phyloP scores from a whole-genome alignment of 1,140 invertebrate species.

The Bombus pyrosoma region DNA sequence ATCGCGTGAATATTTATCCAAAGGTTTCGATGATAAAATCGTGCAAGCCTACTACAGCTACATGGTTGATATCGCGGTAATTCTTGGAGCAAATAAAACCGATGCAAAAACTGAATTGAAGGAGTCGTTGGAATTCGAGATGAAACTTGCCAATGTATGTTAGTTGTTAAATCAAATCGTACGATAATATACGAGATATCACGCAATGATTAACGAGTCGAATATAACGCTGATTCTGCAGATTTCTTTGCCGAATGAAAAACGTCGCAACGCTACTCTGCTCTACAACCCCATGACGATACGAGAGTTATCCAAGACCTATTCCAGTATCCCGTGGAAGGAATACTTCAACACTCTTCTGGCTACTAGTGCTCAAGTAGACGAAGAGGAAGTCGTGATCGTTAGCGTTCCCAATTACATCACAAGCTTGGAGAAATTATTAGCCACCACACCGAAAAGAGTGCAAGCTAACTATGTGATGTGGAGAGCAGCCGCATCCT shows the following conservation, averaged over 20 bases:
- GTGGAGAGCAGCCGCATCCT: conserved; percentile 88
- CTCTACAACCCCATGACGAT: conserved; percentile 96
- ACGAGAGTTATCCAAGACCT: conserved; percentile 87
- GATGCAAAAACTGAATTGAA: conserved; percentile 89
- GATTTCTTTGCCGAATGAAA: conserved; percentile 95
- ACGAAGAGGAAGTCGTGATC: conserved; percentile 89
- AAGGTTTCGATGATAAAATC: conserved; percentile 90
- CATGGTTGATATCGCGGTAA: conserved; percentile 93
- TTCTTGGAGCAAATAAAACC: conserved; percentile 91
- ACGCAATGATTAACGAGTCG: too few relatives aligned
- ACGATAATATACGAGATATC: background rate
- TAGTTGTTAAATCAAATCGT: background rate
- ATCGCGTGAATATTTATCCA: conserved; percentile 94
- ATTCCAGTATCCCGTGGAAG: conserved; percentile 90
- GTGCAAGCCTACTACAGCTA: conserved; percentile 92
- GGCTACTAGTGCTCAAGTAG: conserved; percentile 84
- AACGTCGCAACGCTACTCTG: conserved; percentile 94
- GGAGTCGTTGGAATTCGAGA: conserved; percentile 95
- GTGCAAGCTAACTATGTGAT: conserved; percentile 87
- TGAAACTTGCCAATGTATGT: conserved; percentile 94
- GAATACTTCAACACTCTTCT: conserved; percentile 92
- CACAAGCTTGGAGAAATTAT: conserved; percentile 85
- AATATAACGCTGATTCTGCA: conserved; percentile 72
- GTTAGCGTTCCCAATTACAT: conserved; percentile 92
- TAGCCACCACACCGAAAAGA: conserved; percentile 84